Evolutionary conservation across 2,797 vertebrate genomes (phyloP), one percentile per base, ranked within the genome.

Genomic region (Anabas testudineus): DNA sequence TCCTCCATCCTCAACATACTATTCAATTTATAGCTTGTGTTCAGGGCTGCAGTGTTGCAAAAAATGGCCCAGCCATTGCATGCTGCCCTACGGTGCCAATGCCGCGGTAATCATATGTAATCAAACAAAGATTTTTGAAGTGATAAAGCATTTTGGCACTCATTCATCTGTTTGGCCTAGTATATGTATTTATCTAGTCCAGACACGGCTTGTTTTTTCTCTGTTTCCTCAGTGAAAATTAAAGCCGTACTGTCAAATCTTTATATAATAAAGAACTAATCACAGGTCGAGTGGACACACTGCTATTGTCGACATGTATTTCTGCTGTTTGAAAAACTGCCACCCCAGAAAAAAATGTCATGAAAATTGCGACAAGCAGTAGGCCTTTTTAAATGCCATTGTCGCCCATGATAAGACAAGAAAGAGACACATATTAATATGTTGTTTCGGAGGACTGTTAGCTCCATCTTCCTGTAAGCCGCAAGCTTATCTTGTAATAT

Each of bases 401-500:
- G 68, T 48, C 47, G 65, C 30, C 30, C 21, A 22, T 10, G 41
- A 73, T 66, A 71, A 52, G 39, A 76, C 37, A 28, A 64, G 16
- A 74, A 72, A 67, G 34, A 53, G 34, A 3, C 46, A 30, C 36
- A 49, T 48, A n/a, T 30, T 76, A 52, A 67, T 77, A 30, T 9
- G 28, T 74, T 80, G 37, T 71, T 81, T 28, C 72, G 22, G 19
- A 78, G 24, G 43, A 16, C 51, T 74, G 56, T 81, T 78, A 80
- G 55, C 69, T 62, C 16, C 43, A 55, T 28, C 45, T 37, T 74
- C 14, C 54, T 64, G 48, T 21, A 51, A 58, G 49, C 54, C 53
- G n/a, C 21, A 19, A 59, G n/a, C 64, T 63, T 74, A 78, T 82
- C 71, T 74, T 58, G 45, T 68, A 52, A 67, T 79, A 78, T 71